Evolutionary conservation across 2,113 vertebrate genomes (phyloP).

Genomic region (Corynorhinus townsendii): DNA sequence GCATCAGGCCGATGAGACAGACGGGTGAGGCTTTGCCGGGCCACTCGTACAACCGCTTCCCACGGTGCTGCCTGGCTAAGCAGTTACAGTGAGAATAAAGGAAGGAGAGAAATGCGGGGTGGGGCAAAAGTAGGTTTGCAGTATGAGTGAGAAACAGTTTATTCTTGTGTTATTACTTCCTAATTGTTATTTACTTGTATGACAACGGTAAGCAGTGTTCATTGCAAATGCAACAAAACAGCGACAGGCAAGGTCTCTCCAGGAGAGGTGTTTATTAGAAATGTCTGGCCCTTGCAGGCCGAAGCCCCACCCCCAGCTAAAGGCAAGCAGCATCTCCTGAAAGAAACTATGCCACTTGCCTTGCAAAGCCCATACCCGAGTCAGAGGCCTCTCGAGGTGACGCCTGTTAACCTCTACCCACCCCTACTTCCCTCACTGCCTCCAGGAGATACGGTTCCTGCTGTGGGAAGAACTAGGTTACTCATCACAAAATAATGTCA

Average conservation of each 20-base stretch:
- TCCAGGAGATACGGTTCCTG: not conserved
- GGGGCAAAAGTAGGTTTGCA: not conserved
- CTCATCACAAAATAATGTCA: not conserved
- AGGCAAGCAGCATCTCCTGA: not conserved
- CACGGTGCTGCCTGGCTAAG: not conserved
- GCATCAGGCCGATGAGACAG: not conserved
- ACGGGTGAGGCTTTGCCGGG: not conserved
- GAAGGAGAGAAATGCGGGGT: not conserved
- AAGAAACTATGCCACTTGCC: not conserved
- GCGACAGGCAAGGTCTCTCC: not conserved
- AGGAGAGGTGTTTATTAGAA: not conserved
- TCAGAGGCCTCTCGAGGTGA: not conserved
- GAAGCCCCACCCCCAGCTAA: not conserved
- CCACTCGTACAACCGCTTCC: not conserved
- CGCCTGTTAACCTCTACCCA: too few species aligned
- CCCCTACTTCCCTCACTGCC: not conserved
- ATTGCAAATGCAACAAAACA: not conserved
- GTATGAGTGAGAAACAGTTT: not conserved
- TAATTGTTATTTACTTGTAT: not conserved
- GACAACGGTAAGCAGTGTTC: not conserved
- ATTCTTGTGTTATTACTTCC: not conserved
- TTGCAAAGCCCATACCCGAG: not conserved
- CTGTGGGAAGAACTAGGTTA: not conserved
- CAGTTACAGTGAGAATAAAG: not conserved
- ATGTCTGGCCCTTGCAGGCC: not conserved